Evolutionary conservation across 35 echinoderm and acorn worm genomes (phyloP).

Genomic region (Ophiothrix spiculata): DNA sequence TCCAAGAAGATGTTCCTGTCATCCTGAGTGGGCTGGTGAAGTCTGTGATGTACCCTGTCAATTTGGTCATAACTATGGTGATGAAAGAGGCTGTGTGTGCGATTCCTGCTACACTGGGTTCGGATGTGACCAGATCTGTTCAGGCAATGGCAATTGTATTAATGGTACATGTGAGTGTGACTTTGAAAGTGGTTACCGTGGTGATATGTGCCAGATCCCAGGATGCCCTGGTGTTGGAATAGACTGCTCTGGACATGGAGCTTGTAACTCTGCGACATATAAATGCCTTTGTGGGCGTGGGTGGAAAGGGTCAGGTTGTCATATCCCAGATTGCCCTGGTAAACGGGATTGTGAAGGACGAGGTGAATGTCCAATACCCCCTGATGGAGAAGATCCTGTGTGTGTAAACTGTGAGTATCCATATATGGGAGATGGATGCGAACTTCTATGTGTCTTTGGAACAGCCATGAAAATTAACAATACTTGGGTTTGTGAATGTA

Average conservation of each 20-base stretch:
- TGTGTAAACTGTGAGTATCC: constrained; percentile 54
- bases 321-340: constrained; percentile 85
- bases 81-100: constrained; percentile 62
- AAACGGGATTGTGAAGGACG: constrained; percentile 60
- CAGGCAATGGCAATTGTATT: constrained; percentile 54
- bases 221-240: constrained; percentile 68
- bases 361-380: constrained; percentile 61
- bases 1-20: constrained; percentile 62
- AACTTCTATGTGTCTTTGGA: constrained; percentile 65
- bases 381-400: constrained; percentile 48
- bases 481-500: constrained; percentile 77
- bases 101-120: constrained; percentile 71
- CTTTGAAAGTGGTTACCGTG: constrained; percentile 58
- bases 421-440: constrained; percentile 81
- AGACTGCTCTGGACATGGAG: constrained; percentile 69
- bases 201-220: constrained; percentile 65
- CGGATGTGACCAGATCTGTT: constrained; percentile 65
- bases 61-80: constrained; percentile 66
- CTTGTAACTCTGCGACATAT: constrained; percentile 74
- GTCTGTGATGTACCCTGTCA: constrained; percentile 61
- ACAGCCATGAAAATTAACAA: constrained; percentile 30
- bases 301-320: constrained; percentile 83
- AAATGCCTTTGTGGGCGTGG: constrained; percentile 85
- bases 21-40: constrained; percentile 63
- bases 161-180: constrained; percentile 58